Percentiles rank a stretch among this genome's conserved stretches.
These are phyloP conservation scores for Sinocyclocheilus anophthalmus DNA, from an alignment of 2,113 vertebrate species.

Conservation along the genomic window DNA sequence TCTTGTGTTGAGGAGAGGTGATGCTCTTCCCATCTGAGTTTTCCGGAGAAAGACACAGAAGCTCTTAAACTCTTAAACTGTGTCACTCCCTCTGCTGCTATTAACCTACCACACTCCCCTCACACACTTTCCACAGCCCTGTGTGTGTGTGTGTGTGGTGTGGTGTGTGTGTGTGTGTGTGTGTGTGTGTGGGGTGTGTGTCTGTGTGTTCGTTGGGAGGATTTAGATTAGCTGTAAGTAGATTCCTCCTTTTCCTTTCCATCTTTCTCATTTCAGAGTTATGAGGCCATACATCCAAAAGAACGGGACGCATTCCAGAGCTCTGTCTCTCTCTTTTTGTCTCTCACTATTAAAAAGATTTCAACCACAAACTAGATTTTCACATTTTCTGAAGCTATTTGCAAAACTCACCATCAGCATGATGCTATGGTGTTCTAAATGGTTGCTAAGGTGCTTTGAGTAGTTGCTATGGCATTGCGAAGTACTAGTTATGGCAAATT, in stretches of 20 bases:
- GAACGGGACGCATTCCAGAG: neutral
- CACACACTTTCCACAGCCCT: conserved; percentile 21
- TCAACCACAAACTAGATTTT: neutral
- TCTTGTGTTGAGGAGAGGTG: conserved; percentile 16
- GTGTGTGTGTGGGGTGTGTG: neutral
- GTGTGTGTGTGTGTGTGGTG: neutral
- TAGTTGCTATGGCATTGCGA: neutral
- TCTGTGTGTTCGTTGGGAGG: neutral
- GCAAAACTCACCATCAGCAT: neutral
- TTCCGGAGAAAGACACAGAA: conserved; percentile 31
- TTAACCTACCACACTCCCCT: conserved; percentile 58
- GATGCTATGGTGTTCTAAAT: neutral
- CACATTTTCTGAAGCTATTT: neutral
- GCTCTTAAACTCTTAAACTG: conserved; percentile 37
- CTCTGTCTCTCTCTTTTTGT: neutral
- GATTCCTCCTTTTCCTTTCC: conserved; percentile 22
- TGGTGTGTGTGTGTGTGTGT: neutral
- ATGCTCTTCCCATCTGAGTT: neutral
- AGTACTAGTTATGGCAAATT: neutral
- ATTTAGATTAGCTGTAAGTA: conserved; percentile 29
- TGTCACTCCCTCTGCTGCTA: conserved; percentile 25
- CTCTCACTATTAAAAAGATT: neutral
- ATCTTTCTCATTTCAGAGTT: conserved; percentile 22
- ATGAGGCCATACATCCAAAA: neutral
- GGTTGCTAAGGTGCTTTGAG: neutral